Evolutionary conservation across 2,797 vertebrate genomes (phyloP).

Genomic region (Valencia hispanica): DNA sequence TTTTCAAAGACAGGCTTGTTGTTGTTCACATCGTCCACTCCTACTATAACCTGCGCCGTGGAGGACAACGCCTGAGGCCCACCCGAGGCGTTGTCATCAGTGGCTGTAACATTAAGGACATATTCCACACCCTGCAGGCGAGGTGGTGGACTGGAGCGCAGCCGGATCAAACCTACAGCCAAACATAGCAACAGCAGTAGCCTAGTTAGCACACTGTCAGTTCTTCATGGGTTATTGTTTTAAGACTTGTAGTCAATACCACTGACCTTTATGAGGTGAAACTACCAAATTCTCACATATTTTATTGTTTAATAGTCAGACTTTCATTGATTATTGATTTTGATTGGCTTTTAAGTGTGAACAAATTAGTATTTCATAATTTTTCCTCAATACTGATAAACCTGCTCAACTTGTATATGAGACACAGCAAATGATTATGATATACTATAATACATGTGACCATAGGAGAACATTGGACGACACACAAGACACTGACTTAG

Average conservation of each 20-base stretch:
- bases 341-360: neutral
- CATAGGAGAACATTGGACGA: too few species aligned
- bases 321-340: neutral
- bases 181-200: slow-evolving; percentile 21
- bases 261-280: neutral
- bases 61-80: slow-evolving; percentile 83
- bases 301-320: too few species aligned
- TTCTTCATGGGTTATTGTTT: neutral
- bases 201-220: slow-evolving; percentile 2
- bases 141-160: slow-evolving; percentile 87
- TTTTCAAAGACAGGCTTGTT: slow-evolving; percentile 92
- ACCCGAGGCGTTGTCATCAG: slow-evolving; percentile 87
- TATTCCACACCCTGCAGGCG: slow-evolving; percentile 89
- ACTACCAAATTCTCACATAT: neutral
- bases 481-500: too few species aligned
- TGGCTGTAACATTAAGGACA: slow-evolving; percentile 85
- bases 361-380: too few species aligned
- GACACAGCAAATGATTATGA: too few species aligned
- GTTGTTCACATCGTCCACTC: slow-evolving; percentile 90
- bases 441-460: too few species aligned
- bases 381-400: too few species aligned
- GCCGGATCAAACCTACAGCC: slow-evolving; percentile 86
- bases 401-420: too few species aligned
- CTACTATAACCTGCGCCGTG: slow-evolving; percentile 86
- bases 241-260: too few species aligned